Evolutionary conservation across 2,797 vertebrate species (phyloP), one percentile per base, ranked within the genome.

Genomic region (Cynopterus sphinx): DNA sequence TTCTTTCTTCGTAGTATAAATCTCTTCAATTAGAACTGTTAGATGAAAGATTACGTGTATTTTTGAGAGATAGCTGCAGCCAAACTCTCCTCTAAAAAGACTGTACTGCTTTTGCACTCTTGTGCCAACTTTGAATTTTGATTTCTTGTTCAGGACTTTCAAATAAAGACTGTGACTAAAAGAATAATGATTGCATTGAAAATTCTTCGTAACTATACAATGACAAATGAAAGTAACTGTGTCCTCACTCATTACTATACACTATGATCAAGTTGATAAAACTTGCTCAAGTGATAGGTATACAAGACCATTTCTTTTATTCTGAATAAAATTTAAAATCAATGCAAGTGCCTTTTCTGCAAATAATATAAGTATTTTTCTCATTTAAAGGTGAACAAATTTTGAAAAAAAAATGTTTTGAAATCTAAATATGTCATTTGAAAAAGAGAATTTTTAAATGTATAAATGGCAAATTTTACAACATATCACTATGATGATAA

Each of bases 321-420:
- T 61, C 22, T 85, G 51, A 74, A 31, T 92, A n/a, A 94, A 75
- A 55, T 46, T 81, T 41, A 79, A 75, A 87, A 63, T 73, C n/a
- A 19, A 3, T 75, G 77, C n/a, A 63, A 6, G 17, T 15, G 1
- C 6, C 13, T 74, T 0, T 19, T 19, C 3, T 87, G 31, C 2
- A 39, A 19, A 49, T 74, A 57, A 10, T 49, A 33, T 28, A 28
- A 10, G 2, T 19, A 11, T 5, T 61, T 91, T 41, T 16, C 4
- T 88, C 10, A 86, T 79, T 75, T 51, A 2, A n/a, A 81, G 33
- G 31, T 63, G 31, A 43, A 39, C 16, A 19, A 16, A 65, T 67
- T 65, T 53, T 68, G 65, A 4, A 87, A 94, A 89, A 89, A 46
- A 93, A 89, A 46, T 5, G 61, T 84, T 93, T 90, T 84, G 33